Conservation (phyloP, 2,797 vertebrate genomes). For the Chiloscyllium punctatum region DNA sequence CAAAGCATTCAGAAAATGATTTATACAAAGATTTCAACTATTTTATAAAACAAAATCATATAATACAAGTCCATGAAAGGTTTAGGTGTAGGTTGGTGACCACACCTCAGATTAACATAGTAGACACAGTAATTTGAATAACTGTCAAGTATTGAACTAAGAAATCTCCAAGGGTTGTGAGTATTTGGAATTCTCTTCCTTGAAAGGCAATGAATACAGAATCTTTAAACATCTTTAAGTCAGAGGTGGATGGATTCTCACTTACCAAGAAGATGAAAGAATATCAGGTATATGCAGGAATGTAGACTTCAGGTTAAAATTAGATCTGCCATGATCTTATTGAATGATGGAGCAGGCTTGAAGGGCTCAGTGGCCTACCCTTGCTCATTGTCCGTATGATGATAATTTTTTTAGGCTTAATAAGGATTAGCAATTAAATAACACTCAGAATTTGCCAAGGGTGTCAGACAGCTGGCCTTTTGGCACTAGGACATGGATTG, state of each 20-base stretch:
- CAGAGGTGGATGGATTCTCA: no score
- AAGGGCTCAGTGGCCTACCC: no score
- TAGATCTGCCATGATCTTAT: no score
- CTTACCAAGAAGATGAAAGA: no score
- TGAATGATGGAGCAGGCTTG: no score
- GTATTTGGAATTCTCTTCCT: no score
- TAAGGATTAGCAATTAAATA: not conserved
- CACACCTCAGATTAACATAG: not conserved
- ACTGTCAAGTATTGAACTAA: not conserved
- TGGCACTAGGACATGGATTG: not conserved
- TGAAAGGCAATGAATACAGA: no score
- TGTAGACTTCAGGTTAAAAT: no score
- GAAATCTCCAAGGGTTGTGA: not conserved
- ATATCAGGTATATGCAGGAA: no score
- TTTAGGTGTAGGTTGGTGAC: not conserved
- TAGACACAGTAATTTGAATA: not conserved
- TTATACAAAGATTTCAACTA: not conserved
- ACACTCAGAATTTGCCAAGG: not conserved
- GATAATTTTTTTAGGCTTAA: not conserved
- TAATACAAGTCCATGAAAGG: not conserved
- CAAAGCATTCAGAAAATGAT: not conserved
- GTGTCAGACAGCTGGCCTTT: not conserved
- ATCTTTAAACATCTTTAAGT: no score
- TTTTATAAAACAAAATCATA: not conserved
- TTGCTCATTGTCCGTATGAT: no score